A percentile compares a stretch with the other conserved stretches of the same genome.
These are phyloP conservation scores for Epicampocera succincta DNA, from an alignment of 2,888 invertebrate species.

Conservation along the genomic window DNA sequence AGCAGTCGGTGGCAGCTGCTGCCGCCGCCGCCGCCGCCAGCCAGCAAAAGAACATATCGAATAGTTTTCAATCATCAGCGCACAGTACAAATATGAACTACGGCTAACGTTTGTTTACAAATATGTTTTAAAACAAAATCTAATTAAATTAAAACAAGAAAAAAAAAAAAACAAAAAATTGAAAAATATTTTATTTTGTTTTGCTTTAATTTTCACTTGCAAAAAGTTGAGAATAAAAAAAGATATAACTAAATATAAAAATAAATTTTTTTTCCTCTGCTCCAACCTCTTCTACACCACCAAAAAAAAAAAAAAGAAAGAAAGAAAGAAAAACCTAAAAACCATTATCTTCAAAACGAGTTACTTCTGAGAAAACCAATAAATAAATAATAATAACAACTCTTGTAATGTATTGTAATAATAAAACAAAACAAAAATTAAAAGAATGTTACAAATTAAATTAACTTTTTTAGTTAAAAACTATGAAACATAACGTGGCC, in stretches of 20 bases:
- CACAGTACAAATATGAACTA: constrained; percentile 82
- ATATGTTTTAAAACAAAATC: constrained; percentile 49
- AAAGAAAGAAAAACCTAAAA: constrained; percentile 16
- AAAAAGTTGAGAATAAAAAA: constrained; percentile 32
- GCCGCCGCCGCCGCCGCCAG: constrained; percentile 53
- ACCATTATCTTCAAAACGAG: not conserved
- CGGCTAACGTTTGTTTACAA: constrained; percentile 80
- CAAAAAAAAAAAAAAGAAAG: too few species aligned
- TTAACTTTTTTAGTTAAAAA: constrained; percentile 62
- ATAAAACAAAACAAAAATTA: constrained; percentile 49
- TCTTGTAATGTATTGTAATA: constrained; percentile 64
- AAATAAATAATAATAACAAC: constrained; percentile 14
- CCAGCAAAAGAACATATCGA: constrained; percentile 79
- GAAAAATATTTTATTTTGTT: constrained; percentile 45
- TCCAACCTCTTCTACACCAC: not conserved
- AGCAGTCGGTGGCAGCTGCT: constrained; percentile 64
- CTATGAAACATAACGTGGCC: constrained; percentile 39
- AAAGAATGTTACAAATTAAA: constrained; percentile 61
- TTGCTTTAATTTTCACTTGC: constrained; percentile 55
- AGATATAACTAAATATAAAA: constrained; percentile 16
- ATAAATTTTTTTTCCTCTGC: constrained; percentile 9
- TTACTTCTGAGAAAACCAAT: constrained; percentile 26
- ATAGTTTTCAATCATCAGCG: constrained; percentile 80
- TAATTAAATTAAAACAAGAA: constrained; percentile 20
- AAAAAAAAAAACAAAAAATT: constrained; percentile 24